Evolutionary conservation across 2,113 vertebrate genomes (phyloP), one percentile per base, ranked within the genome.

Genomic region (Noturus placidus): DNA sequence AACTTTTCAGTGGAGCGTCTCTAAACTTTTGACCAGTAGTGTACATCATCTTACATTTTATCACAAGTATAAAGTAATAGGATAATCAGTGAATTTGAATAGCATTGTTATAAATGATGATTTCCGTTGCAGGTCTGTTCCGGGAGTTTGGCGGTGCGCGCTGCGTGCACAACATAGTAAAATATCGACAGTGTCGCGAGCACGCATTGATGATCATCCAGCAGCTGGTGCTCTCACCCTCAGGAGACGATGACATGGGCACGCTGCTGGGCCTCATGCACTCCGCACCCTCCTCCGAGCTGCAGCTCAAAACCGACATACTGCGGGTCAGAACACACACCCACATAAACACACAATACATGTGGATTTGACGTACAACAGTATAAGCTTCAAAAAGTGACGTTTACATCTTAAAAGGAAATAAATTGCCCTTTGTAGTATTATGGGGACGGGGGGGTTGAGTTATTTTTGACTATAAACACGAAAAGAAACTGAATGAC

Each of bases 211-310:
- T 97, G 96, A 97, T 99, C 90, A 99, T 99, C 89, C 98, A 99
- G 94, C 98, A 99, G 93, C 87, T 99, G 90, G 97, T 99, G 84
- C 91, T 99, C 38, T 99, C 98, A 0, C 96, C 98, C 2, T 99
- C 96, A 1, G 98, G 98, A 0, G 98, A 99, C 0, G 98, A 99
- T 0, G 98, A 99, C 91, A 99, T 99, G 98, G 98, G 98, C n/a
- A 99, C 98, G 0, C 95, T 99, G 87, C 93, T 99, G 90, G 98
- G 98, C 20, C 93, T 99, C 74, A 99, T 99, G 98, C 98, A 99
- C 92, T 99, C 98, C 0, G 98, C 98, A 0, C 97, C 98, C 0
- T 94, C 96, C 8, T 96, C 95, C 0, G 98, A 99, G 22, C 92
- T 99, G 76, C 97, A 99, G 94, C 93, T 99, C 83, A 99, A 99